Base-by-base conservation (phyloP, 2,797 vertebrate species). In the Takifugu ocellatus region DNA sequence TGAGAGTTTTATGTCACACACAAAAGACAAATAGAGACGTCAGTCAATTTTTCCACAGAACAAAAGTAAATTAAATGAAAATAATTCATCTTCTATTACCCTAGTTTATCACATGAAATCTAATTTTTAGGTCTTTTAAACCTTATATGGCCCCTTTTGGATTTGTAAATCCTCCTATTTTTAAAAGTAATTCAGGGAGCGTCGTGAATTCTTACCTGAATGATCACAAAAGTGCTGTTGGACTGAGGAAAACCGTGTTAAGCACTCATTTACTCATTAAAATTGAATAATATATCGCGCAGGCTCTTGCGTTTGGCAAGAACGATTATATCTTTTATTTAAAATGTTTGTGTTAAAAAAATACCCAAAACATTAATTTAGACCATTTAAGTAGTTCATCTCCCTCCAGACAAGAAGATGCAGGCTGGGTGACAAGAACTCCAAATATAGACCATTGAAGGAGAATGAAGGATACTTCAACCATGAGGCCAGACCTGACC, bases 381-480 rank as follows among this genome's bases (percentile, higher is more conserved):
- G 33, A 45, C 43, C 31, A 31, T 25, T 49, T 16, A 59, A 29
- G 5, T 25, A 52, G 52, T 54, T 57, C 52, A 59, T 58, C 59
- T 71, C 67, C 56, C 54, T 59, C 58, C 49, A 50, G 55, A 55
- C 39, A 61, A 44, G 43, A 61, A 54, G 63, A 70, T 68, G 63
- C 63, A 68, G 71, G 67, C 72, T 57, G 44, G 59, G 56, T 68
- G 68, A 51, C 70, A 68, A 9, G 2, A 1, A 15, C 39, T 68
- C 56, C 54, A 75, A 77, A 84, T 69, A 80, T 77, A 82, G 75
- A 76, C 42, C 61, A 48, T 46, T 68, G 61, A 74, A 69, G 57
- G 49, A 68, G 76, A 75, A 66, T 14, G 45, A 53, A 44, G 53
- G 62, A 52, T 16, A 9, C 39, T 56, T 59, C 47, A 8, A 63